Percentiles rank a stretch among this genome's conserved stretches.
Conservation (phyloP, 2,888 invertebrate genomes). For the Pherbina coryleti region DNA sequence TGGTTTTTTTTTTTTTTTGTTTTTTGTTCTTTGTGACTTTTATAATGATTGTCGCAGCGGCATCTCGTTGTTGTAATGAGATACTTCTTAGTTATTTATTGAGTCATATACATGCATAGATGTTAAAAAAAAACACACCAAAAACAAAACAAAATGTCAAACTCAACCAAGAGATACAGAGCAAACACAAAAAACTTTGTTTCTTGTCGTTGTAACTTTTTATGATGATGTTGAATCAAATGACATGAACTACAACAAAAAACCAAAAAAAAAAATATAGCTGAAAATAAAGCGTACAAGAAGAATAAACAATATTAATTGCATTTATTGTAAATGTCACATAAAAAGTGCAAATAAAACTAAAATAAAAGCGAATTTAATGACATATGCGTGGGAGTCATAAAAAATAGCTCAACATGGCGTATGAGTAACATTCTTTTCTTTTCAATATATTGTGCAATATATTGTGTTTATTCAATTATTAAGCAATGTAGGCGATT, state of each 20-base stretch:
- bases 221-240: neutral
- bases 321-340: too few relatives aligned
- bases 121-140: neutral
- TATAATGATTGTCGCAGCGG: neutral
- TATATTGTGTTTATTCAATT: neutral
- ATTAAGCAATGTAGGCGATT: neutral
- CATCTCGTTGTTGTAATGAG: neutral
- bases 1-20: neutral
- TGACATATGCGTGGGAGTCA: neutral
- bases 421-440: neutral
- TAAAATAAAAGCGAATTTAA: neutral
- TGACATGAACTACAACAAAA: neutral
- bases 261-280: neutral
- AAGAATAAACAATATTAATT: too few relatives aligned
- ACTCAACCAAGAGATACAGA: neutral
- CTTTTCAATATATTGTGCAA: neutral
- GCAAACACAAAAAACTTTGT: neutral
- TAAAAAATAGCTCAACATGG: neutral
- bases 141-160: neutral
- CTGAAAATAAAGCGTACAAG: too few relatives aligned
- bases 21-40: too few relatives aligned
- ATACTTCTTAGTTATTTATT: slow-evolving; percentile 23
- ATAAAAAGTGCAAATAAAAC: neutral
- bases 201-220: slow-evolving; percentile 1
- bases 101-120: slow-evolving; percentile 8